Evolutionary conservation across 2,888 invertebrate species (phyloP), one percentile per base, ranked within the genome.

Genomic region (Tethea ocularis): DNA sequence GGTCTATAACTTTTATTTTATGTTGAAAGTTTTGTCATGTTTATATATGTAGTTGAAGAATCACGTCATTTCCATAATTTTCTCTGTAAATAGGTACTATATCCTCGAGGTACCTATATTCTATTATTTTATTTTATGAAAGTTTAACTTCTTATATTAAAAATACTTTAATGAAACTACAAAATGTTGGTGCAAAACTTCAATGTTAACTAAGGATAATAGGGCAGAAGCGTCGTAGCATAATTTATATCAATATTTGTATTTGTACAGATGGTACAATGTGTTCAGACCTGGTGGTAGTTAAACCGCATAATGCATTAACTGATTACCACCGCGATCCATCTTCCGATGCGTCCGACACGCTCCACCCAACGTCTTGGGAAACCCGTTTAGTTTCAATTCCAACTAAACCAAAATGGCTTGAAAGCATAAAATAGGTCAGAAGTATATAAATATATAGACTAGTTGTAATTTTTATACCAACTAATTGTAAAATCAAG

Each of bases 241-340:
- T 82, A 83, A 82, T 80, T 84, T 76, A 78, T 78, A 79, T 83
- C 78, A 87, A 88, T 89, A 86, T 88, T 88, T 88, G 83, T 78
- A 73, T 71, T 66, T 61, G 69, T 70, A 69, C 71, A 69, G 72
- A 71, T 62, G 70, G 71, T 69, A 71, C 69, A 72, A 71, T 67
- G 64, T 68, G 71, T 74, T 74, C 77, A 74, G 77, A 80, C 81
- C 77, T 77, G 77, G 80, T 79, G 82, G 82, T 86, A 86, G 80
- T 83, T 86, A 83, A 84, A 84, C 84, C 83, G 84, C 85, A 88
- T 89, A 89, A 89, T 87, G 86, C 90, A 91, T 91, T 91, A 89
- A 86, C 91, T 90, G 89, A 91, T 90, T 91, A 89, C 86, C 72
- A 75, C 76, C 71, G 73, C 87, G 76, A 91, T 91, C 89, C 86